Base-by-base conservation (phyloP, 2,888 invertebrate species). In the Dromius quadrimaculatus region DNA sequence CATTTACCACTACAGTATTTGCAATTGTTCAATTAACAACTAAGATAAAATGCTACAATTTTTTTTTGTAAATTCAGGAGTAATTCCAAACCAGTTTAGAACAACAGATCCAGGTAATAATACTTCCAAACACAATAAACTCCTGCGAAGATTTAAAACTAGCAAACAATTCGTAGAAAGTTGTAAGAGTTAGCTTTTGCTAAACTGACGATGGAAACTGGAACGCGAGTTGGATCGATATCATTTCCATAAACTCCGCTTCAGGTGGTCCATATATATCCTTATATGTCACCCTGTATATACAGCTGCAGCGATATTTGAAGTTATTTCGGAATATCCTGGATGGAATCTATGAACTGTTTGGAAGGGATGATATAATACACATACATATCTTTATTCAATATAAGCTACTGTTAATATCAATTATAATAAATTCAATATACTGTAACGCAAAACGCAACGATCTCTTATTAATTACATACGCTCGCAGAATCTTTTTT, bases 241-340 rank as follows among this genome's bases (percentile, higher is more conserved):
- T 66, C 66, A 66, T 66, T 66, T 66, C 66, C 66, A 66, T 66
- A 66, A 38, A n/a, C 54, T 66, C 41, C 19, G 66, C 66, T 66
- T 66, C 66, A 66, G 66, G 66, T 66, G 66, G 66, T 41, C 50
- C 66, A 66, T 66, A 66, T 66, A 66, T 66, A 57, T 41, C n/a
- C 8, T 66, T 66, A 54, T 66, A 41, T 57, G 66, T 66, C 66
- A 66, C 57, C 66, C 66, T 66, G 66, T 66, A 66, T 57, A 65
- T 66, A 54, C 54, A 66, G 65, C 23, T 65, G 65, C 41, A 66
- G 13, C 54, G 23, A 32, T 34, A 57, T 57, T 57, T 57, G 28
- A 57, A 32, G 32, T 32, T 32, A n/a, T n/a, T n/a, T n/a, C n/a
- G n/a, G n/a, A n/a, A n/a, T n/a, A n/a, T n/a, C n/a, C n/a, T n/a